Base-by-base conservation (phyloP, 2,797 vertebrate species). In the Scarus forsteni region DNA sequence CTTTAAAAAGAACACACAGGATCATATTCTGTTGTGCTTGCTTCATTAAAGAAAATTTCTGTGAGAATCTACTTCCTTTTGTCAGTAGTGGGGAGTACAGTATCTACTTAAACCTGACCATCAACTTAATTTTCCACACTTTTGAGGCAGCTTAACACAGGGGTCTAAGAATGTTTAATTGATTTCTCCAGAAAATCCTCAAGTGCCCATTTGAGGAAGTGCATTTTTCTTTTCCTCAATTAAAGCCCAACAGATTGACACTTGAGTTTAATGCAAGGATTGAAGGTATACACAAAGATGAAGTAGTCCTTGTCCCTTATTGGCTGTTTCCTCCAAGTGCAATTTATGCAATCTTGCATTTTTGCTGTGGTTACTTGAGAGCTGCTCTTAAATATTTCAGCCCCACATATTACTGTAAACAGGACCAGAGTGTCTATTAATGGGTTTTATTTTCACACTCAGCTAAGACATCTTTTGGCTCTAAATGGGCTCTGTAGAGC, bases 321-420 rank as follows among this genome's bases (percentile, higher is more conserved):
- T 60, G 51, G 36, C 7, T 66, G 34, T 61, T 72, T 6, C 27
- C 34, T 36, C 13, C 10, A 15, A 36, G 3, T n/a, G 12, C 35
- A n/a, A 36, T 38, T 44, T 51, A 60, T 7, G 50, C 6, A 51
- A 51, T 35, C 19, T 34, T 51, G 50, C 50, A 34, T 3, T 51
- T 34, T 5, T 61, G 3, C 35, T 66, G 66, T 43, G 11, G 49
- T 60, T 18, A 38, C 38, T 62, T 19, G 9, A 38, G 35, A 64
- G 38, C 12, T 49, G 14, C 16, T 63, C 34, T 64, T 68, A 19
- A 49, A 63, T 12, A 12, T 52, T 60, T 19, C 7, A 45, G 13
- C 16, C 40, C 16, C 18, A 50, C 15, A 48, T 19, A 19, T 48
- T 15, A 54, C 35, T 45, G 49, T 38, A 10, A 35, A 19, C 19